Evolutionary conservation across 1,140 invertebrate species (phyloP).

Genomic region (Plutomurus gul): DNA sequence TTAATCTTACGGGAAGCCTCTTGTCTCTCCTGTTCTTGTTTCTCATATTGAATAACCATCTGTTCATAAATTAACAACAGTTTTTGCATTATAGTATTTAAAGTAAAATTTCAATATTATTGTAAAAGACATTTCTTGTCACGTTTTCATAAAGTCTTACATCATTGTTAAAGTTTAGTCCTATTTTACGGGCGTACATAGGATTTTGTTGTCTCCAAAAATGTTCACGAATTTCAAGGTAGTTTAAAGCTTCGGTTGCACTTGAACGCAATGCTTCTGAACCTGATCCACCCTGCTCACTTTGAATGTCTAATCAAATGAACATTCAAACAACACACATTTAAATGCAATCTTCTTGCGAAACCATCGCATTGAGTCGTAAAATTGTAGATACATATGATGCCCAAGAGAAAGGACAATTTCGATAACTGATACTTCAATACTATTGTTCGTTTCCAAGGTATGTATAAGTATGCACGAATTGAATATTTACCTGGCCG

Average conservation of each 20-base stretch:
- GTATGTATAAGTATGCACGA: not conserved
- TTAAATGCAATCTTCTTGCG: no score
- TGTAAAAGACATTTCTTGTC: not conserved
- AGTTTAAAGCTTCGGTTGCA: constrained; percentile 51
- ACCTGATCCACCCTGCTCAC: constrained; percentile 41
- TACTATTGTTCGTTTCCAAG: no score
- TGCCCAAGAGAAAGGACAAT: no score
- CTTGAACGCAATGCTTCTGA: constrained; percentile 41
- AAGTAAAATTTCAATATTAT: not conserved
- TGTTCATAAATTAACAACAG: not conserved
- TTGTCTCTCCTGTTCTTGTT: constrained; percentile 42
- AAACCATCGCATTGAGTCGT: no score
- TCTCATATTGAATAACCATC: constrained; percentile 53
- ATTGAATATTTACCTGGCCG: constrained; percentile 59
- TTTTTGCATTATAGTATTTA: no score
- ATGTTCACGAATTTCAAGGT: constrained; percentile 50
- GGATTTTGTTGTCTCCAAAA: constrained; percentile 53
- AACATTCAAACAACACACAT: no score
- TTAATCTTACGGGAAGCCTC: constrained; percentile 49
- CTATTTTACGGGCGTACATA: constrained; percentile 49
- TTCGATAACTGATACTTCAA: no score
- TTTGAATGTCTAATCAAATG: constrained; percentile 51
- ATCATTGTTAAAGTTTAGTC: not conserved
- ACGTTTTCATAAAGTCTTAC: not conserved
- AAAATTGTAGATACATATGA: no score